A percentile compares a stretch with the other conserved stretches of the same genome.
Evolutionary conservation across 2,113 vertebrate genomes (phyloP).

Genomic region (Dolichallabes microphthalmus): DNA sequence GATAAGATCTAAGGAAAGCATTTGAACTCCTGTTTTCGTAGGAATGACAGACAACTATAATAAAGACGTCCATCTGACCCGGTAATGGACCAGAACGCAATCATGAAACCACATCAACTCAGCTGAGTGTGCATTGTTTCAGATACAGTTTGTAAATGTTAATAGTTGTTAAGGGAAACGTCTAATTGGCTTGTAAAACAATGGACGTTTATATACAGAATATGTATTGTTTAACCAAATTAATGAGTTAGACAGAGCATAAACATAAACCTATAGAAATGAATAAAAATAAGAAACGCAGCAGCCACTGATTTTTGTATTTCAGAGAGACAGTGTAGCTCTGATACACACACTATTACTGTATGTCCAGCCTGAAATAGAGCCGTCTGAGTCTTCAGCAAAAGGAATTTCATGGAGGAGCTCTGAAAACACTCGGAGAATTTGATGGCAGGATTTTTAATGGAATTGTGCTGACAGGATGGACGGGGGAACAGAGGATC

Average conservation of each 20-base stretch:
- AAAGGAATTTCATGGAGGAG: constrained; percentile 41
- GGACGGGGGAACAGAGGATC: constrained; percentile 46
- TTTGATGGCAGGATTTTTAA: constrained; percentile 51
- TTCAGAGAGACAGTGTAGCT: background rate
- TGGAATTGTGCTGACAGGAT: constrained; percentile 68
- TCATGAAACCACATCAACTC: background rate
- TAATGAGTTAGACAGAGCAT: background rate
- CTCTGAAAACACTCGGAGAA: constrained; percentile 34
- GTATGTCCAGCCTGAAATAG: constrained; percentile 56
- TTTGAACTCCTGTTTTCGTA: background rate
- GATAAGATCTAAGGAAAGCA: constrained; percentile 14
- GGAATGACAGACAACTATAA: background rate
- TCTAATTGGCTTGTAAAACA: background rate
- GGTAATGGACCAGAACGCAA: background rate
- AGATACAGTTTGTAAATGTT: background rate
- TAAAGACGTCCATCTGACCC: background rate
- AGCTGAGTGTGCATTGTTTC: background rate
- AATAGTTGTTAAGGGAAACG: background rate
- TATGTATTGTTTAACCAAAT: background rate
- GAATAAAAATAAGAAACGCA: background rate
- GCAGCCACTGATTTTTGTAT: background rate
- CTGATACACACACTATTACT: constrained; percentile 26
- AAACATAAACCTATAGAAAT: background rate
- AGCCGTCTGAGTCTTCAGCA: constrained; percentile 44
- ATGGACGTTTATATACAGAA: background rate